Base-by-base conservation (phyloP, 2,888 invertebrate genomes). In the Drymonia ruficornis region DNA sequence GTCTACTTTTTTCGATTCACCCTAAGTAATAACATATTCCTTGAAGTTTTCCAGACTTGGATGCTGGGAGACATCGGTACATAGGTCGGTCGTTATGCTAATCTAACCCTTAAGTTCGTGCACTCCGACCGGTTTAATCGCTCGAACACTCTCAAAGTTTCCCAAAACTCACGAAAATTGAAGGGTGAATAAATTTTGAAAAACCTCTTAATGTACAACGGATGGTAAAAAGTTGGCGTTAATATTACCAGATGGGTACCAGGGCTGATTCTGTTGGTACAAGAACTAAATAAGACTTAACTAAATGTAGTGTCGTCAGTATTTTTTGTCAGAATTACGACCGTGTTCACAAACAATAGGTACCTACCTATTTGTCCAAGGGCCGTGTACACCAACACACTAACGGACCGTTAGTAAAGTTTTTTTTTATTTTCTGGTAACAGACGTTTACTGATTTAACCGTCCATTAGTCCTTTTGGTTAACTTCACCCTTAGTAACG, bases 141-240 rank as follows among this genome's bases (percentile, higher is more conserved):
- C 80, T 78, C 61, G 84, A 88, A 88, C 84, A 87, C 87, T 87
- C 87, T 74, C 77, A 56, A 81, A 87, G 78, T 83, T 84, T 78
- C 72, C 70, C 63, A 82, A 83, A 84, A 83, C 85, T 86, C 79
- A 73, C 70, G 71, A 68, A 74, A 84, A 87, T 85, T 84, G 87
- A 86, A 89, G 91, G 91, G 91, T 91, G 91, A 89, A 91, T 91
- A 91, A 85, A 91, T 91, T 91, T 89, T 45, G 28, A 84, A 89
- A 90, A 91, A 89, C 84, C 87, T 89, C 86, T 87, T 84, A 88
- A 85, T 85, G 80, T 82, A 78, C 84, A 85, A 85, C 81, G 84
- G 83, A 83, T 83, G 85, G 76, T 71, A 80, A 83, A 83, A 90
- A 89, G 80, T 89, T 89, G 84, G 80, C 83, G 81, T 86, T 86